These are phyloP conservation scores for Nesidiocoris tenuis DNA, from an alignment of 2,888 invertebrate species.

Conservation along the genomic window DNA sequence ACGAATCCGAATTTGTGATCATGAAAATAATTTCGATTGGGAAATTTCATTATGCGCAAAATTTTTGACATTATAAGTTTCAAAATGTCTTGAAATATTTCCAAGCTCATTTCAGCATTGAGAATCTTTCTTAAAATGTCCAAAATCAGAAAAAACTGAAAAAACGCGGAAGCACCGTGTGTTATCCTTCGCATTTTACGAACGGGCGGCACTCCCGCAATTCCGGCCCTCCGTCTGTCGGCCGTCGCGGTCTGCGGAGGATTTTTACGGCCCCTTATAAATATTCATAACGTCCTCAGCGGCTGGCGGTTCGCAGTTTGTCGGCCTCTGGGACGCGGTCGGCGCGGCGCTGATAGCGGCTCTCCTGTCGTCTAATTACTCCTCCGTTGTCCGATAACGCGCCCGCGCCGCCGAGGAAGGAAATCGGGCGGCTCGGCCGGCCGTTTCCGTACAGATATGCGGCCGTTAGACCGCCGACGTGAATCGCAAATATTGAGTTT, in stretches of 20 bases:
- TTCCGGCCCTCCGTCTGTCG: background rate
- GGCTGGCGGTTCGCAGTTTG: background rate
- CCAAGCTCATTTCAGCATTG: too few species aligned
- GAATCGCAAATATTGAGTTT: too few species aligned
- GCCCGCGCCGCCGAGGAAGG: background rate
- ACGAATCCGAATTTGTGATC: too few species aligned
- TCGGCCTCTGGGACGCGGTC: background rate
- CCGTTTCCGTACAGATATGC: background rate
- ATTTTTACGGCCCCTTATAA: slow-evolving; percentile 37
- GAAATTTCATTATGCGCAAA: too few species aligned
- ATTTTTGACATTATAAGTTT: too few species aligned
- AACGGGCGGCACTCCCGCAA: background rate
- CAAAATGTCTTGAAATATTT: too few species aligned
- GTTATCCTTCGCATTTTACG: too few species aligned
- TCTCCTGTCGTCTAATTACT: slow-evolving; percentile 35
- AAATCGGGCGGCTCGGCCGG: background rate
- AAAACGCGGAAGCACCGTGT: too few species aligned
- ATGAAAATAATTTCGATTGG: too few species aligned
- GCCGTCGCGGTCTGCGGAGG: slow-evolving; percentile 4
- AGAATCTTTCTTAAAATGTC: too few species aligned
- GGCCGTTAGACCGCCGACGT: too few species aligned
- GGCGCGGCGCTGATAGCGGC: slow-evolving; percentile 16
- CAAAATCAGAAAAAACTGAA: too few species aligned
- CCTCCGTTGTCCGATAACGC: slow-evolving; percentile 29
- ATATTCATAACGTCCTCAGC: slow-evolving; percentile 30